These are phyloP conservation scores for Zootoca vivipara DNA, from an alignment of 2,113 vertebrate species.

Conservation along the genomic window DNA sequence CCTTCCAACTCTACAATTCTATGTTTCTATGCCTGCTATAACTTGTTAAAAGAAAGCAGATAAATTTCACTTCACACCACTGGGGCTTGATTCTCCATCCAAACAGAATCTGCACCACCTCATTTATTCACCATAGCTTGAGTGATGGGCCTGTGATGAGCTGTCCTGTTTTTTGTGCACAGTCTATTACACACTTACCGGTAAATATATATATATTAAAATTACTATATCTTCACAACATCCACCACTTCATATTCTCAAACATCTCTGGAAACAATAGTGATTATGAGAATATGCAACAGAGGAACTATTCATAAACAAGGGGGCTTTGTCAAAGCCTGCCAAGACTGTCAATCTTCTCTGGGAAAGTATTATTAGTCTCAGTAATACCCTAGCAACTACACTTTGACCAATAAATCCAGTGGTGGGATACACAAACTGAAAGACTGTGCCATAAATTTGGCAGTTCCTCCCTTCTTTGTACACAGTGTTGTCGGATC, in stretches of 20 bases:
- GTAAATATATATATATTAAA: neutral
- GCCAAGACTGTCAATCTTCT: fast-evolving
- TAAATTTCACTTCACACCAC: neutral
- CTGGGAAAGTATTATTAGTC: neutral
- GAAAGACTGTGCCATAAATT: neutral
- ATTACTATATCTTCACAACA: neutral
- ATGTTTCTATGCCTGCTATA: neutral
- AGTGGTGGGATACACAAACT: neutral
- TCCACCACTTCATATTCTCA: neutral
- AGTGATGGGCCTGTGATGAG: neutral
- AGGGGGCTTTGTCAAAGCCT: neutral
- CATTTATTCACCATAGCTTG: neutral
- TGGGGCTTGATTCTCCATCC: neutral
- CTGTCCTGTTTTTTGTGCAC: neutral
- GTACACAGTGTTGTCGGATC: neutral
- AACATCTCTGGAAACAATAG: neutral
- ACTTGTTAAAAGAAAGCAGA: neutral
- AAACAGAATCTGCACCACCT: neutral
- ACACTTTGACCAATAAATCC: neutral
- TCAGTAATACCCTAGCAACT: neutral
- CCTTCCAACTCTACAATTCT: too few species aligned
- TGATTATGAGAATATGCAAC: neutral
- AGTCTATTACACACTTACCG: too few species aligned
- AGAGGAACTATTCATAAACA: neutral
- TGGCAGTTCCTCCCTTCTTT: neutral